phyloP scores from a whole-genome alignment of 2,888 invertebrate species.

The Argyra leucocephala region DNA sequence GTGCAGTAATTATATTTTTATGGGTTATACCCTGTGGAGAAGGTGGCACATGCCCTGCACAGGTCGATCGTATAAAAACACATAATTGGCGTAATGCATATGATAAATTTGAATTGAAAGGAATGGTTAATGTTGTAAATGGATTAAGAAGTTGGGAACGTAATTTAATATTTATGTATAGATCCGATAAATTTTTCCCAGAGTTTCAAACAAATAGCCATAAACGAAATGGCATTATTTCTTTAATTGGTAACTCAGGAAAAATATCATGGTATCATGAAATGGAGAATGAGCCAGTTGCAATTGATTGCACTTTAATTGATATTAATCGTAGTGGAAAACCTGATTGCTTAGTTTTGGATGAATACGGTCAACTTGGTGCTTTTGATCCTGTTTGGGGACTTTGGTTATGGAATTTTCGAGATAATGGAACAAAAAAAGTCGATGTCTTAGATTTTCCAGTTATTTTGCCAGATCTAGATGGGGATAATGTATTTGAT shows the following conservation, averaged over 20 bases:
- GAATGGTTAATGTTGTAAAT: slow-evolving; percentile 58
- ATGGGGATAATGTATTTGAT: slow-evolving; percentile 62
- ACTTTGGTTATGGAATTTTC: slow-evolving; percentile 46
- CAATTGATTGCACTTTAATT: slow-evolving; percentile 63
- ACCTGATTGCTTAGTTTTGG: slow-evolving; percentile 65
- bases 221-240: slow-evolving; percentile 53
- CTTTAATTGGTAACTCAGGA: slow-evolving; percentile 60
- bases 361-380: slow-evolving; percentile 55
- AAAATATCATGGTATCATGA: slow-evolving; percentile 65
- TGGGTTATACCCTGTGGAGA: slow-evolving; percentile 69
- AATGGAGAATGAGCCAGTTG: slow-evolving; percentile 57
- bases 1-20: slow-evolving; percentile 62
- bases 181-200: slow-evolving; percentile 55
- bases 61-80: slow-evolving; percentile 49
- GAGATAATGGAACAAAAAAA: slow-evolving; percentile 36
- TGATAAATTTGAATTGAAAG: slow-evolving; percentile 59
- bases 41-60: slow-evolving; percentile 54
- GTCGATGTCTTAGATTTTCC: slow-evolving; percentile 59
- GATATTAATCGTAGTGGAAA: slow-evolving; percentile 63
- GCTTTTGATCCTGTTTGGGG: slow-evolving; percentile 55
- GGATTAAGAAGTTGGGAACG: slow-evolving; percentile 55
- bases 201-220: slow-evolving; percentile 44
- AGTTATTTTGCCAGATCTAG: slow-evolving; percentile 59
- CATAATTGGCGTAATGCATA: slow-evolving; percentile 61
- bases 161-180: slow-evolving; percentile 64